Evolutionary conservation across 2,797 vertebrate species (phyloP), one percentile per base, ranked within the genome.

Genomic region (Poecilia velifera): DNA sequence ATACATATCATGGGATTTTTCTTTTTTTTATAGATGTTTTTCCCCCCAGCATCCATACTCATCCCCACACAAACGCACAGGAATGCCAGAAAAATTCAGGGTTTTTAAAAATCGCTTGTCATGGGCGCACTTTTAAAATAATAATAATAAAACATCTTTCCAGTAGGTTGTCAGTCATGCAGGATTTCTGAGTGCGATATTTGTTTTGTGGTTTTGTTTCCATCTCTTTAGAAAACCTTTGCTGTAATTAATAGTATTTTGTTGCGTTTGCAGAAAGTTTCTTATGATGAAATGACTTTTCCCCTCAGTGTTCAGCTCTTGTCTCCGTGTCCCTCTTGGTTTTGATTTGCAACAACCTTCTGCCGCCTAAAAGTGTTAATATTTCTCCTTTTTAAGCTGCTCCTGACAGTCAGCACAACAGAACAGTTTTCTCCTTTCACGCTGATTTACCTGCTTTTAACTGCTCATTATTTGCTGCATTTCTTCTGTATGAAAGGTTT

Each of bases 51-150:
- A 18, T 39, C 41, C 72, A 9, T 53, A 47, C 71, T 83, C 70
- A 83, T 76, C 85, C 74, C 72, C n/a, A n/a, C n/a, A n/a, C n/a
- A 88, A 80, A 91, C 79, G 88, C 93, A 95, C 92, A 94, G 84
- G 64, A 87, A 85, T 59, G 83, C 79, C 83, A 74, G 83, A 91
- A 47, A 80, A 87, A 91, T 92, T 94, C 93, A 94, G 93, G 93
- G 90, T 93, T 94, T 94, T 93, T 89, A 92, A 91, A 59, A 90
- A 75, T 87, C 82, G 79, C 89, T 77, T 51, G 64, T 84, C 74
- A 28, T 57, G 36, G 68, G 87, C 72, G 45, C 80, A 74, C 84
- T 89, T 93, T 94, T 93, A 90, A 87, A 62, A 34, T 31, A 12
- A n/a, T n/a, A 34, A 59, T 28, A 51, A 77, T 18, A 84, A 73